Base-by-base conservation (phyloP, 2,888 invertebrate genomes). In the Tiphia femorata region DNA sequence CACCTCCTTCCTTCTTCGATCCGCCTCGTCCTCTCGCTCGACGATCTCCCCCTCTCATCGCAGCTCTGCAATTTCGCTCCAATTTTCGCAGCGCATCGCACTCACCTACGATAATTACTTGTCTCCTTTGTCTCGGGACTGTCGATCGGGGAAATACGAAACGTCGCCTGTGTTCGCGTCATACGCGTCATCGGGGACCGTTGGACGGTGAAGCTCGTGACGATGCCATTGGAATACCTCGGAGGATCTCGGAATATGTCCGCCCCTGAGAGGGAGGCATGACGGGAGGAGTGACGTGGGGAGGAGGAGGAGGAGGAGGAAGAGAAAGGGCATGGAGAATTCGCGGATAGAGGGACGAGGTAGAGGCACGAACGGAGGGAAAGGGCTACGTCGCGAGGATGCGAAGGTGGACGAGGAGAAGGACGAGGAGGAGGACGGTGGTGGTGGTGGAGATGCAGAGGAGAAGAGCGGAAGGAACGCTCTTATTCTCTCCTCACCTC, bases 201-300 rank as follows among this genome's bases (percentile, higher is more conserved):
- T n/a, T n/a, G n/a, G n/a, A n/a, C n/a, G n/a, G n/a, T n/a, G n/a
- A n/a, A n/a, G n/a, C n/a, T n/a, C n/a, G n/a, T n/a, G n/a, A n/a
- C n/a, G n/a, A n/a, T n/a, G n/a, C n/a, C n/a, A 62, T 51, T 60
- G 62, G 69, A 65, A 69, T 69, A 62, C 49, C 69, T 52, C 53
- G 54, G 53, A 64, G 17, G 17, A 55, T 51, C 56, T 42, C 19
- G 49, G 40, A 16, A 25, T 35, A 43, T 48, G 55, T 46, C 55
- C 55, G 55, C 35, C 62, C 54, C 58, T 58, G 54, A 38, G 50
- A 40, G n/a, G 54, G 52, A 30, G 40, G 47, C 51, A 43, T 42
- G 30, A 21, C 27, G 37, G 49, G 16, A 23, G 30, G 4, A 2
- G 10, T 2, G 33, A 14, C 10, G 46, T 42, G 43, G 38, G 43